phyloP scores from a whole-genome alignment of 2,797 vertebrate genomes.

The Dendrocincla tyrannina region DNA sequence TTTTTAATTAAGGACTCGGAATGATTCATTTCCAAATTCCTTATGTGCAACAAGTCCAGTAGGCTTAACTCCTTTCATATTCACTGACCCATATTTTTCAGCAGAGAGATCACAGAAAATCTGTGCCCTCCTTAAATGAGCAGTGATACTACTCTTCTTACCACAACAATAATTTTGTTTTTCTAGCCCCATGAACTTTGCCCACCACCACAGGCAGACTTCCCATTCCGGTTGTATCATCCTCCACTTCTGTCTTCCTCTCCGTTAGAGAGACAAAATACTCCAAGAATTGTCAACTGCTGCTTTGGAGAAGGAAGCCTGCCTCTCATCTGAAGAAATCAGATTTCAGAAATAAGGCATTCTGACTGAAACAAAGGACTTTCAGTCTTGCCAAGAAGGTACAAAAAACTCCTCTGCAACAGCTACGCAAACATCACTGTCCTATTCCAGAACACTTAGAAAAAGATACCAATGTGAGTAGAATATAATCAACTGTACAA shows the following conservation, averaged over 20 bases:
- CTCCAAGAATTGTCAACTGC: neutral
- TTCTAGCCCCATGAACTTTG: neutral
- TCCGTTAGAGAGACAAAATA: neutral
- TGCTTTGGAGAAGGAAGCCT: neutral
- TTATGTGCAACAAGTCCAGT: neutral
- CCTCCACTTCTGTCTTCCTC: neutral
- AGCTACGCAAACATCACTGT: neutral
- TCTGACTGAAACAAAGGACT: neutral
- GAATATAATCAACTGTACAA: neutral
- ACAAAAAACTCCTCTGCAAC: neutral
- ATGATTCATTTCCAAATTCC: constrained; percentile 22
- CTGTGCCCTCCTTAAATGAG: neutral
- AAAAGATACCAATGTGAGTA: neutral
- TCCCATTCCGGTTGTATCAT: neutral
- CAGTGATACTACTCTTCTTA: neutral
- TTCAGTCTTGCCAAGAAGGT: neutral
- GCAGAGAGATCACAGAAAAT: constrained; percentile 14
- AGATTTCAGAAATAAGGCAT: neutral
- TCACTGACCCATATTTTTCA: constrained; percentile 12
- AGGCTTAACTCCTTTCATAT: neutral
- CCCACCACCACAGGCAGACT: neutral
- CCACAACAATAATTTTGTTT: neutral
- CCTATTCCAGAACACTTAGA: neutral
- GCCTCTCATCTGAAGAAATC: neutral
- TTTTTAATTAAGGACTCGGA: neutral